Evolutionary conservation across 2,888 invertebrate species (phyloP), one percentile per base, ranked within the genome.

Genomic region (Panzeria rudis): DNA sequence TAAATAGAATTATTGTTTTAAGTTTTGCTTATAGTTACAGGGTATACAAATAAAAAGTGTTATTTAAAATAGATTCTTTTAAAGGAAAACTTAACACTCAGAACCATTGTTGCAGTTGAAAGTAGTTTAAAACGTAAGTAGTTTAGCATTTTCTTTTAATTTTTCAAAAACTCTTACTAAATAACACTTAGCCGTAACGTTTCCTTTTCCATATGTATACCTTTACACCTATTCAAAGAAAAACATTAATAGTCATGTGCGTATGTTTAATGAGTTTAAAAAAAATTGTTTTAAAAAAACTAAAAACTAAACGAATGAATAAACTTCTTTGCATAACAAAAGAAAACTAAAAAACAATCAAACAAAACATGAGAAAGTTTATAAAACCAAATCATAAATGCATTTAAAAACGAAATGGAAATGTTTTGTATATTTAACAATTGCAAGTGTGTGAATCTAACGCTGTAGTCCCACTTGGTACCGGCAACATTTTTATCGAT

Each of bases 1-100:
- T 76, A 76, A 80, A 84, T 84, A 64, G 13, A 76, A 80, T 80
- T 76, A 84, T 84, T 84, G 79, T 76, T 84, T 4, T 17, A 66
- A 64, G 69, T 79, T 73, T 68, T 64, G 8, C 20, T 23, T 68
- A 47, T 54, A 44, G 15, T n/a, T 35, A 52, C 23, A 54, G 54
- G 62, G 52, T n/a, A 2, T 25, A 2, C 29, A 38, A 54, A 44
- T 29, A 41, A 20, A 17, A 20, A 3, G 8, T 13, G 69, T 69
- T 69, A 54, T 54, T 41, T 11, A 15, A 13, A 25, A 29, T 11
- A 11, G 11, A 13, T 38, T 3, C 1, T 11, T 38, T 38, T 38
- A 1, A 7, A 35, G 8, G 1, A 3, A 35, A 35, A 38, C 11
- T 38, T 13, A 38, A 44, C 1, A n/a, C 0, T 15, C 44, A 41